Evolutionary conservation across 2,797 vertebrate species (phyloP).

Genomic region (Iguana delicatissima): DNA sequence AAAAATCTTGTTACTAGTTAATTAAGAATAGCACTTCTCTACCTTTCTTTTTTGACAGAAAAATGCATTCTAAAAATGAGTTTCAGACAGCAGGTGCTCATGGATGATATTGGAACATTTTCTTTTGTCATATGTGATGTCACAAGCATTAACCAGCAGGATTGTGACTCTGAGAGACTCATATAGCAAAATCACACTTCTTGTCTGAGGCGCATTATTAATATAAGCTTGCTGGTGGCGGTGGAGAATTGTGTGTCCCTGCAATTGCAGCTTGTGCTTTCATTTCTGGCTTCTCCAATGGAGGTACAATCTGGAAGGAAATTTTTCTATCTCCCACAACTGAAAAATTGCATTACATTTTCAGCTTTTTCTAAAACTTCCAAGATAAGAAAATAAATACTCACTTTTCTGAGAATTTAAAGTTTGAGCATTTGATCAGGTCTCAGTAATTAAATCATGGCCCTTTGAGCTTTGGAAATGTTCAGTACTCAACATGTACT

Average conservation of each 20-base stretch:
- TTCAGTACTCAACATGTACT: background rate
- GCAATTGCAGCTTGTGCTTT: background rate
- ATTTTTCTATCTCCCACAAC: background rate
- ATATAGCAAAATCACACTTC: background rate
- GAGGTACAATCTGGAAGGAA: background rate
- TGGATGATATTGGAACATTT: background rate
- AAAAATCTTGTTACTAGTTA: background rate
- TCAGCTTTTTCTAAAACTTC: background rate
- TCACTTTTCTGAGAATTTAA: background rate
- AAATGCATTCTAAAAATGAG: background rate
- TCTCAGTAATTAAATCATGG: background rate
- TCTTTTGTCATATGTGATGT: background rate
- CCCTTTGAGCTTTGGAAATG: slow-evolving; percentile 23
- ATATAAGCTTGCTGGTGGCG: background rate
- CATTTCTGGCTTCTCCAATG: background rate
- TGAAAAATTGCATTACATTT: background rate
- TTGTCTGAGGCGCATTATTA: background rate
- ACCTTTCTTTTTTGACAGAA: background rate
- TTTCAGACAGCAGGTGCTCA: too few species aligned
- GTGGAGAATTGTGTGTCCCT: background rate
- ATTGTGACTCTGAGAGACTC: background rate
- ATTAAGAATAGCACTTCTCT: background rate
- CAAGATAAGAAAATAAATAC: slow-evolving; percentile 1
- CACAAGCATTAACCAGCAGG: background rate
- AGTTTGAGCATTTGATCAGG: background rate